Evolutionary conservation across 2,113 vertebrate genomes (phyloP).

Genomic region (Phaethon lepturus): DNA sequence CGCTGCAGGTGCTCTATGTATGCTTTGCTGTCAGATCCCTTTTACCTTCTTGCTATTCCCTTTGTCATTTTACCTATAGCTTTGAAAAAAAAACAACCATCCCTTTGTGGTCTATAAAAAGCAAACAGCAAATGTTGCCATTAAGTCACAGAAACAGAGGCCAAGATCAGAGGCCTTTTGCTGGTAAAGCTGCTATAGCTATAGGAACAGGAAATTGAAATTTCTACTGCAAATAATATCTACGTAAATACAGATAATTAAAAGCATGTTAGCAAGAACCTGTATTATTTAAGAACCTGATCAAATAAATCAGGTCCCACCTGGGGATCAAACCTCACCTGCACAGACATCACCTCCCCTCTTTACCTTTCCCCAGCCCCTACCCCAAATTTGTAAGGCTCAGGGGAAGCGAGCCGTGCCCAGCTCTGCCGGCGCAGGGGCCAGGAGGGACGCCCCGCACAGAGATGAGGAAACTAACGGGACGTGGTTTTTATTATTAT

Average conservation of each 20-base stretch:
- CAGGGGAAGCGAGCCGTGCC: fast-evolving
- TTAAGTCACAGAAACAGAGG: neutral
- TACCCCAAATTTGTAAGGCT: neutral
- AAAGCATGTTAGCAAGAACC: neutral
- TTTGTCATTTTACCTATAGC: neutral
- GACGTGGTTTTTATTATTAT: neutral
- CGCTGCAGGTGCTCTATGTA: neutral
- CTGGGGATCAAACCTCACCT: neutral
- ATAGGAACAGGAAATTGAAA: neutral
- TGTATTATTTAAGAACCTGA: neutral
- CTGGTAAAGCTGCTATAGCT: neutral
- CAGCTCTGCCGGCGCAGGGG: fast-evolving
- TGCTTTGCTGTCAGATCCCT: neutral
- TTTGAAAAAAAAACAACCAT: neutral
- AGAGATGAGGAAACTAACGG: fast-evolving
- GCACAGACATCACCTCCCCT: neutral
- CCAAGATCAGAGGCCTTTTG: neutral
- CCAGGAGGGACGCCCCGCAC: neutral
- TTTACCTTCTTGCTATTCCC: neutral
- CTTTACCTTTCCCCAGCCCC: neutral
- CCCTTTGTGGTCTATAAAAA: neutral
- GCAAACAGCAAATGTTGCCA: neutral
- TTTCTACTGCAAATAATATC: neutral
- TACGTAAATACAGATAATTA: neutral
- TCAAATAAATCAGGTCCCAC: neutral